These are phyloP conservation scores for Thaumatotibia leucotreta DNA, from an alignment of 1,140 invertebrate species.

Conservation along the genomic window DNA sequence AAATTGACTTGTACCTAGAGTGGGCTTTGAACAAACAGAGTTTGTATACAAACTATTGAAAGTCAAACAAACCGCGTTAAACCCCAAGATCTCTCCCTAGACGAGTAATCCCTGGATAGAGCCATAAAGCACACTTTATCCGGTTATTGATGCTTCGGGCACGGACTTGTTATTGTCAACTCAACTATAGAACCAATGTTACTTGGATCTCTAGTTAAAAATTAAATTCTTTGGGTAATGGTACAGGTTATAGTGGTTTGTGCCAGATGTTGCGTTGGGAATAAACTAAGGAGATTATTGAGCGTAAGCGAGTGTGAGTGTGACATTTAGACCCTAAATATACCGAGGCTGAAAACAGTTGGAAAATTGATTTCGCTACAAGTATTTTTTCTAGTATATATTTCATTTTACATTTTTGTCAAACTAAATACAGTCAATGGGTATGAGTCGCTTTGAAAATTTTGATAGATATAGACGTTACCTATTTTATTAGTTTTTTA, in stretches of 20 bases:
- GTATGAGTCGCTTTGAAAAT: too few relatives aligned
- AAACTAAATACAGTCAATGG: too few relatives aligned
- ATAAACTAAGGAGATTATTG: background rate
- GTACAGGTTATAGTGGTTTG: background rate
- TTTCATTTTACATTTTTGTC: too few relatives aligned
- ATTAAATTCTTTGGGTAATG: background rate
- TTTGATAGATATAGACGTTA: too few relatives aligned
- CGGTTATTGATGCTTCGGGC: background rate
- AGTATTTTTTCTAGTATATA: too few relatives aligned
- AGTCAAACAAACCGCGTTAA: background rate
- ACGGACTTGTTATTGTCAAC: background rate
- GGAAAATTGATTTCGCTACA: too few relatives aligned
- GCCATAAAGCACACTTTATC: slow-evolving; percentile 10
- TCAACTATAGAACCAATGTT: background rate
- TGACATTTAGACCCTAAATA: background rate
- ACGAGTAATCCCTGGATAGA: background rate
- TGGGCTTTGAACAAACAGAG: background rate
- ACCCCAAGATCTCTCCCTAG: background rate
- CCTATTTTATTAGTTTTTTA: too few relatives aligned
- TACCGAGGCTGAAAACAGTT: too few relatives aligned
- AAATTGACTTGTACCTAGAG: background rate
- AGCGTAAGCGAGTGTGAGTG: background rate
- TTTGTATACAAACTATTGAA: background rate
- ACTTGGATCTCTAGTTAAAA: background rate
- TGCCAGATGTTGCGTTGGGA: too few relatives aligned